phyloP scores from a whole-genome alignment of 2,888 invertebrate species.

The Linyphia triangularis region DNA sequence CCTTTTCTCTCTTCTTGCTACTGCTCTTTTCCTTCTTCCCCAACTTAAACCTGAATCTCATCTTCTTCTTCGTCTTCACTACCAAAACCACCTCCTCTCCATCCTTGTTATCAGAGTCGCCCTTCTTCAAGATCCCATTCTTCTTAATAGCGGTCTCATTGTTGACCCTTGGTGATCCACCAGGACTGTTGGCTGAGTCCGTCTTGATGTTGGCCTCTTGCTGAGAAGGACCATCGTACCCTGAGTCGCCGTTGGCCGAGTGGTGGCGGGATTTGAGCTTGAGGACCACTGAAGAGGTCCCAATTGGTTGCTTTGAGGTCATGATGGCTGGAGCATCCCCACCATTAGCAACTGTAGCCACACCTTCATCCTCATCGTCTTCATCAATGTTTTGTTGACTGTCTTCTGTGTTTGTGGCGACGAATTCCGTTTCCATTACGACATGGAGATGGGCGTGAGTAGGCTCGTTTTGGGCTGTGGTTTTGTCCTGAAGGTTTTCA shows the following conservation, averaged over 20 bases:
- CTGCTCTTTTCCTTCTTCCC: constrained; percentile 90
- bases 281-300: constrained; percentile 88
- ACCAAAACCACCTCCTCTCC: not conserved
- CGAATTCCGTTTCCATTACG: constrained; percentile 91
- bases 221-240: constrained; percentile 85
- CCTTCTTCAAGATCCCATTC: constrained; percentile 34
- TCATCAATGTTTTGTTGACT: constrained; percentile 76
- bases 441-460: constrained; percentile 34
- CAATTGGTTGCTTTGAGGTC: constrained; percentile 87
- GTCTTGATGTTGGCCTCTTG: constrained; percentile 81
- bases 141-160: not conserved
- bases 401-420: constrained; percentile 79
- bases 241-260: constrained; percentile 89
- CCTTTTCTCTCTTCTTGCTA: constrained; percentile 97
- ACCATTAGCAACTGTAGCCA: constrained; percentile 6
- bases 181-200: constrained; percentile 13
- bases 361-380: constrained; percentile 80
- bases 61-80: constrained; percentile 64
- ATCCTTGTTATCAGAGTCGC: constrained; percentile 20
- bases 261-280: constrained; percentile 15
- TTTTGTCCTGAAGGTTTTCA: constrained; percentile 85
- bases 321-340: constrained; percentile 82
- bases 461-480: constrained; percentile 81
- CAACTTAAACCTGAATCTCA: constrained; percentile 77
- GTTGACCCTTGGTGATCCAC: constrained; percentile 18